Conservation (phyloP, 2,113 vertebrate genomes). For the Phyllostomus discolor region DNA sequence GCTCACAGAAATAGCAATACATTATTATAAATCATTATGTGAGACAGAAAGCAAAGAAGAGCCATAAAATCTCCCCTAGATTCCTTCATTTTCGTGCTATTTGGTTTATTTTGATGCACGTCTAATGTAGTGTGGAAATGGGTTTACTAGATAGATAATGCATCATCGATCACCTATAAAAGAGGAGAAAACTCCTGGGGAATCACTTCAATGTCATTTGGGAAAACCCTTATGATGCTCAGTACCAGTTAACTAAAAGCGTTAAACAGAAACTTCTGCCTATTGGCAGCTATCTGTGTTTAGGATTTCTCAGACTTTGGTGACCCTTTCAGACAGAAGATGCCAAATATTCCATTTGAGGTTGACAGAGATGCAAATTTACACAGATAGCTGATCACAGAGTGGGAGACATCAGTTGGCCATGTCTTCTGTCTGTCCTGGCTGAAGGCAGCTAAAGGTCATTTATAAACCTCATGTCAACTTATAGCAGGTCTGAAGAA, state of each 20-base stretch:
- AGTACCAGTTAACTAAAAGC: constrained; percentile 5
- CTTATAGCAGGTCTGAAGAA: not conserved
- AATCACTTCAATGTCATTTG: constrained; percentile 47
- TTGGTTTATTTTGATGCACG: constrained; percentile 71
- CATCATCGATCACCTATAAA: constrained; percentile 68
- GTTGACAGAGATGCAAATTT: not conserved
- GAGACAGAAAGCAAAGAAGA: constrained; percentile 30
- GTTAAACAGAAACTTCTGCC: constrained; percentile 44
- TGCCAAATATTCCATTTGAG: not conserved
- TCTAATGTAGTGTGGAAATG: constrained; percentile 75
- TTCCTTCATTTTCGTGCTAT: constrained; percentile 57
- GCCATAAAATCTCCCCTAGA: constrained; percentile 53
- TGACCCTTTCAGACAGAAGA: not conserved
- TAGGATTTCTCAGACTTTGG: not conserved
- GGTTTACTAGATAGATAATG: constrained; percentile 65
- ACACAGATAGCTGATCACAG: not conserved
- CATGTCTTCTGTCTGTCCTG: not conserved
- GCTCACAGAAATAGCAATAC: constrained; percentile 31
- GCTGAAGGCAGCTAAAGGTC: not conserved
- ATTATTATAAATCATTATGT: constrained; percentile 44
- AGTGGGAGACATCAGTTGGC: not conserved
- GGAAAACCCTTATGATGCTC: constrained; percentile 52
- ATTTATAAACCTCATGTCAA: not conserved
- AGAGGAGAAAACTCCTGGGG: constrained; percentile 18
- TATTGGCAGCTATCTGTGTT: not conserved